phyloP scores from a whole-genome alignment of 2,888 invertebrate species.

The Hoplodrina blanda region DNA sequence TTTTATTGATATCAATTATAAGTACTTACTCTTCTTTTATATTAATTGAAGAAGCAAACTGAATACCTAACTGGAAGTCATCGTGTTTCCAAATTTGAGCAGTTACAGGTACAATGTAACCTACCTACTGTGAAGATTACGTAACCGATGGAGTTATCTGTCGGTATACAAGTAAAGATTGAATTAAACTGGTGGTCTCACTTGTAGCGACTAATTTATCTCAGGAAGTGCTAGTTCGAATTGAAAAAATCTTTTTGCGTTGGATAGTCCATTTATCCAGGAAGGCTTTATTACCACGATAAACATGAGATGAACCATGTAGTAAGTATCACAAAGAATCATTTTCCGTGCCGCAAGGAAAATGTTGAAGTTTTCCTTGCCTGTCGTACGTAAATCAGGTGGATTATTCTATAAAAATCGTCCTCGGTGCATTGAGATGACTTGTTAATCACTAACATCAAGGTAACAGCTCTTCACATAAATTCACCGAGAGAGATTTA shows the following conservation, averaged over 20 bases:
- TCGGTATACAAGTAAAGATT: conserved; percentile 17
- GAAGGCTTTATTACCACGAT: conserved; percentile 8
- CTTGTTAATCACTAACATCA: too few relatives aligned
- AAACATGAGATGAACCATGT: conserved; percentile 1
- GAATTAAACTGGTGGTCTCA: conserved; percentile 15
- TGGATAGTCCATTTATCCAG: too few relatives aligned
- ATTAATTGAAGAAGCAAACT: conserved; percentile 11
- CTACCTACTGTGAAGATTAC: conserved; percentile 17
- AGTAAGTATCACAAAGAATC: not conserved
- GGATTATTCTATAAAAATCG: too few relatives aligned
- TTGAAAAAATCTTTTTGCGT: too few relatives aligned
- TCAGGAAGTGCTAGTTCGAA: too few relatives aligned
- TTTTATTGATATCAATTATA: conserved; percentile 27
- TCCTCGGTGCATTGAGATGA: too few relatives aligned
- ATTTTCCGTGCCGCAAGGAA: conserved; percentile 7
- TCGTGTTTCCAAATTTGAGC: not conserved
- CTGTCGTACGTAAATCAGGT: conserved; percentile 9
- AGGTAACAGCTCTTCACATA: too few relatives aligned
- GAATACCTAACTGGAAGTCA: conserved; percentile 5
- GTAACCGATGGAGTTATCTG: conserved; percentile 27
- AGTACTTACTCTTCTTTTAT: conserved; percentile 21
- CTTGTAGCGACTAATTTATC: too few relatives aligned
- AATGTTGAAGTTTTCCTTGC: conserved; percentile 14
- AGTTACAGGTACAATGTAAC: conserved; percentile 2
- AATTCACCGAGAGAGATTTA: too few relatives aligned